Base-by-base conservation (phyloP, 2,888 invertebrate species). In the Trichogramma evanescens region DNA sequence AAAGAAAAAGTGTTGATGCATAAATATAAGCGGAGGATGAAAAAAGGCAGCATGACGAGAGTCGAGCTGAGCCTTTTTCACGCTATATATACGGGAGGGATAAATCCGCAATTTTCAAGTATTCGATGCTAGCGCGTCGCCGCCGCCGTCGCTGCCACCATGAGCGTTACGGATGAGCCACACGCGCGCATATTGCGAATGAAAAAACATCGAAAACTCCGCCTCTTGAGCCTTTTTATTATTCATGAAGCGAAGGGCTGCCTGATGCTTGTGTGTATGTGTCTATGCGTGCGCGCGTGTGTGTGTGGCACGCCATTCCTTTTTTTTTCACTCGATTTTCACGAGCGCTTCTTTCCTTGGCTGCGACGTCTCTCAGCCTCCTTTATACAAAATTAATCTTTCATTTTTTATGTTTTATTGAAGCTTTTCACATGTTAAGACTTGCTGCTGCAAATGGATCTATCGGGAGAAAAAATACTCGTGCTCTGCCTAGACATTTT, bases 221-320 rank as follows among this genome's bases (percentile, higher is more conserved):
- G 67, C 66, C 61, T 57, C 63, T 64, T 64, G 68, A 71, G 66
- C 68, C 75, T 72, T 72, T 75, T 77, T 76, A 76, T 77, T 77
- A 77, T 77, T 77, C 77, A 77, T 77, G 76, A 77, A 74, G 75
- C 65, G 67, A 69, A 65, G 66, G 67, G 64, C 10, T 50, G 26
- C 5, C 39, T 50, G 50, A n/a, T 50, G 10, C 13, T 41, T 42
- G 6, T 52, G 8, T 52, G 4, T 52, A 10, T 51, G 26, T 2
- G 26, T 26, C 26, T 26, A 26, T 26, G 40, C 42, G 8, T 53
- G 26, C 2, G 40, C 42, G 8, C 44, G 26, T 7, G 43, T 43
- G 6, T 43, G 52, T 46, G 10, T 42, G 7, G 39, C 38, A 7
- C 6, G 38, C 41, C 7, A 40, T 40, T 42, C 26, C n/a, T 50